phyloP scores from a whole-genome alignment of 2,888 invertebrate species.

The Trichopoda pennipes region DNA sequence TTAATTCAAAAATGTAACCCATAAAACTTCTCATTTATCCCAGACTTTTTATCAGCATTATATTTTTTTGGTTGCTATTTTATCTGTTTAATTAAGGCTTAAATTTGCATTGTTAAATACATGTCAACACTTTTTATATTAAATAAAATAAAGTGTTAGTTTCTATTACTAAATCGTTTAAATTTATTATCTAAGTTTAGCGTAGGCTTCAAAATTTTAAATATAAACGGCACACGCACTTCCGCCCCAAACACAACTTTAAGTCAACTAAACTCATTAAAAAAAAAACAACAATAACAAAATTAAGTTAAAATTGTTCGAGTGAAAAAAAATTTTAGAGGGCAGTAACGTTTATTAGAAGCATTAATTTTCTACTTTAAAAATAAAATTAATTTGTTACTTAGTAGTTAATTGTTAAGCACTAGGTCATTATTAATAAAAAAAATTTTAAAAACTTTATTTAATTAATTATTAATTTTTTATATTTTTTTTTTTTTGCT shows the following conservation, averaged over 20 bases:
- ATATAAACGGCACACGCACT: slow-evolving; percentile 67
- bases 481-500: no score
- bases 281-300: neutral
- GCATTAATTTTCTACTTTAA: no score
- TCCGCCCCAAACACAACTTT: slow-evolving; percentile 49
- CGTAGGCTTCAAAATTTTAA: slow-evolving; percentile 17
- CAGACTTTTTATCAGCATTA: neutral
- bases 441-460: no score
- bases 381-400: no score
- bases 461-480: no score
- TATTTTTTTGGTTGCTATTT: neutral
- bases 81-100: slow-evolving; percentile 23
- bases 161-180: slow-evolving; percentile 1
- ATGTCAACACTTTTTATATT: slow-evolving; percentile 19
- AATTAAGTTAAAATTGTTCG: neutral
- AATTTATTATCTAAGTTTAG: slow-evolving; percentile 9
- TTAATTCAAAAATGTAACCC: neutral
- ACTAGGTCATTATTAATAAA: no score
- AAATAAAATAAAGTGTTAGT: slow-evolving; percentile 1
- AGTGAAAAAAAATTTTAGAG: neutral
- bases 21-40: neutral
- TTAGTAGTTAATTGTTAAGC: no score
- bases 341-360: neutral
- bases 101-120: slow-evolving; percentile 14
- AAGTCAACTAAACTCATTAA: neutral